phyloP scores from a whole-genome alignment of 2,113 vertebrate genomes.

The Tympanuchus pallidicinctus region DNA sequence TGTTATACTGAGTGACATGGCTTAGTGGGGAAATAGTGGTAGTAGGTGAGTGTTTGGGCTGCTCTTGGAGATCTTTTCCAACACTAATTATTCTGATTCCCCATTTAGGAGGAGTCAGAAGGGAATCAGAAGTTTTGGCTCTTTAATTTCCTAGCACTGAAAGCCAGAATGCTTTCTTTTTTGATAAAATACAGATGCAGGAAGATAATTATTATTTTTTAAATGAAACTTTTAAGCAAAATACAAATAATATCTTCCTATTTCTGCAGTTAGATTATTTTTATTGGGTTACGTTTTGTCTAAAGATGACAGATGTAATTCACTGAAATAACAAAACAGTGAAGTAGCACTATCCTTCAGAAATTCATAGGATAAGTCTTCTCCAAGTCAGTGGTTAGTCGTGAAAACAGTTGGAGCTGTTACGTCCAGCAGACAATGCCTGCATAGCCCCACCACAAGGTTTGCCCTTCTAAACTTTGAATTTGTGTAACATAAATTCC shows the following conservation, averaged over 20 bases:
- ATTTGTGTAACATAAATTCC: neutral
- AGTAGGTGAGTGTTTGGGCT: too few species aligned
- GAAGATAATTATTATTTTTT: neutral
- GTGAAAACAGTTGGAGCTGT: neutral
- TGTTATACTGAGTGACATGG: too few species aligned
- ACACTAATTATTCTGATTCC: too few species aligned
- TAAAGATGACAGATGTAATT: neutral
- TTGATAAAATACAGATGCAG: neutral
- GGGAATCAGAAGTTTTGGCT: neutral
- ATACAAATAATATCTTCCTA: neutral
- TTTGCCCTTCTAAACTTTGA: neutral
- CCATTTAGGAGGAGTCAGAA: neutral
- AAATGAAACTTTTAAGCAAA: neutral
- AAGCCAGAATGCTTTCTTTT: neutral
- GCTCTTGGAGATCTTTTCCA: too few species aligned
- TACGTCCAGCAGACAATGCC: fast-evolving
- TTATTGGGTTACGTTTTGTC: neutral
- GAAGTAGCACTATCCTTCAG: neutral
- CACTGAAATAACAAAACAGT: neutral
- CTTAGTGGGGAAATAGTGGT: too few species aligned
- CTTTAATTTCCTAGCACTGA: neutral
- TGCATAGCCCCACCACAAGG: neutral
- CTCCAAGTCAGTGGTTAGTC: neutral
- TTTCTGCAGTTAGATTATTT: neutral
- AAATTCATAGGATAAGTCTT: neutral